These are phyloP conservation scores for Psix sp. DNA, from an alignment of 1,140 invertebrate genomes.

Conservation along the genomic window DNA sequence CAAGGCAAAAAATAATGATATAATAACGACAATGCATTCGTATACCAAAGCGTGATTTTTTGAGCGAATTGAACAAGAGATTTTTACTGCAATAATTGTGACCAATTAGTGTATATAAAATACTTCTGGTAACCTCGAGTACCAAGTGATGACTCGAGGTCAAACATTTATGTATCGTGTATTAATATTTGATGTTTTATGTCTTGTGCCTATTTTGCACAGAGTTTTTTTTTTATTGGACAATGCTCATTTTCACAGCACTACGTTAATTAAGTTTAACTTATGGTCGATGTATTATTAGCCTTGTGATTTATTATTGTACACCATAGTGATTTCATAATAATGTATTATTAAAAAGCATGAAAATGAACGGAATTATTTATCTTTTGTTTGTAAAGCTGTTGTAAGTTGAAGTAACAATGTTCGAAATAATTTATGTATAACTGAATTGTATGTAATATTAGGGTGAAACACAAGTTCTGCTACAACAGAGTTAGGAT, in stretches of 20 bases:
- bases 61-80: conserved; percentile 27
- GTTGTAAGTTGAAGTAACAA: conserved; percentile 30
- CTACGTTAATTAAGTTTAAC: conserved; percentile 10
- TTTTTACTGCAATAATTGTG: conserved; percentile 24
- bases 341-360: conserved; percentile 21
- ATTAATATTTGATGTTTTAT: conserved; percentile 30
- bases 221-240: conserved; percentile 32
- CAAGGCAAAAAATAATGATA: too few species aligned
- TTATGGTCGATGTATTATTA: conserved; percentile 36
- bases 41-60: conserved; percentile 70
- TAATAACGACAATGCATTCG: conserved; percentile 59
- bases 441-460: conserved; percentile 18
- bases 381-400: conserved; percentile 15
- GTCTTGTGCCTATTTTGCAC: conserved; percentile 40
- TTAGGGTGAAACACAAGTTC: too few species aligned
- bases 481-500: too few species aligned
- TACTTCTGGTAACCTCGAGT: too few species aligned
- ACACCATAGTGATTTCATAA: conserved; percentile 23
- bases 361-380: conserved; percentile 13
- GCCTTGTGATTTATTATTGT: conserved; percentile 37
- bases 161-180: conserved; percentile 34
- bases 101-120: conserved; percentile 39
- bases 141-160: conserved; percentile 15
- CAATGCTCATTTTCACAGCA: conserved; percentile 10
- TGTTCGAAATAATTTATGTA: conserved; percentile 22